phyloP scores from a whole-genome alignment of 1,140 invertebrate genomes.

The Drosophila funebris region DNA sequence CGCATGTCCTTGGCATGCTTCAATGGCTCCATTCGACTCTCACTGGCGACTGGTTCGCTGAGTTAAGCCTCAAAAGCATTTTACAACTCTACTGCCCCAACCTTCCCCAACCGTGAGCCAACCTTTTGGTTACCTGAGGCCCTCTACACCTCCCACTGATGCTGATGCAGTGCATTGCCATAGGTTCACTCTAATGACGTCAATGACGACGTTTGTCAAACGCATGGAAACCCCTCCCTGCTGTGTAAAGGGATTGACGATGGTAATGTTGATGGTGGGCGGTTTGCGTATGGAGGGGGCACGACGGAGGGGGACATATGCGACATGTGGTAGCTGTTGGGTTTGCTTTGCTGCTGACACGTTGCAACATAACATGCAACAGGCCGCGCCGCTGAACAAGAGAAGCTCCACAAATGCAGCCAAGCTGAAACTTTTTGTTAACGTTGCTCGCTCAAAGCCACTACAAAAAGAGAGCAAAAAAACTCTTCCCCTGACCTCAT shows the following conservation, averaged over 20 bases:
- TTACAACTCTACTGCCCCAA: too few relatives aligned
- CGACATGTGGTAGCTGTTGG: not conserved
- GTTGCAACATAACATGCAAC: slow-evolving; percentile 69
- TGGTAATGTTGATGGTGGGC: not conserved
- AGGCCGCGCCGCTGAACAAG: slow-evolving; percentile 39
- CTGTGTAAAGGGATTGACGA: not conserved
- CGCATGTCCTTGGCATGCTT: slow-evolving; percentile 58
- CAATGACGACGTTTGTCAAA: slow-evolving; percentile 60
- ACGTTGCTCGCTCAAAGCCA: slow-evolving; percentile 38
- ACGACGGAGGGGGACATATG: not conserved
- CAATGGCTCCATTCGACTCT: slow-evolving; percentile 41
- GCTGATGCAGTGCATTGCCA: slow-evolving; percentile 32
- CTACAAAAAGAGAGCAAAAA: slow-evolving; percentile 21
- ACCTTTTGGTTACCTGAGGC: slow-evolving; percentile 6
- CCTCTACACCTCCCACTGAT: too few relatives aligned
- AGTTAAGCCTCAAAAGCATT: slow-evolving; percentile 55
- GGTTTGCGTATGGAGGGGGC: not conserved
- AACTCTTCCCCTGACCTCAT: slow-evolving; percentile 20
- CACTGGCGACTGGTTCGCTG: slow-evolving; percentile 19
- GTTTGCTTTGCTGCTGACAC: slow-evolving; percentile 50
- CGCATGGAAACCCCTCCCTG: slow-evolving; percentile 11
- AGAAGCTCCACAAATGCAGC: slow-evolving; percentile 67
- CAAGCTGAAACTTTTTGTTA: slow-evolving; percentile 65
- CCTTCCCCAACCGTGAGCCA: too few relatives aligned
- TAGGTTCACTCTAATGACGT: slow-evolving; percentile 69